Percentiles rank a stretch among this genome's conserved stretches.
These are phyloP conservation scores for Garrulus glandarius DNA, from an alignment of 2,797 vertebrate genomes.

Conservation along the genomic window DNA sequence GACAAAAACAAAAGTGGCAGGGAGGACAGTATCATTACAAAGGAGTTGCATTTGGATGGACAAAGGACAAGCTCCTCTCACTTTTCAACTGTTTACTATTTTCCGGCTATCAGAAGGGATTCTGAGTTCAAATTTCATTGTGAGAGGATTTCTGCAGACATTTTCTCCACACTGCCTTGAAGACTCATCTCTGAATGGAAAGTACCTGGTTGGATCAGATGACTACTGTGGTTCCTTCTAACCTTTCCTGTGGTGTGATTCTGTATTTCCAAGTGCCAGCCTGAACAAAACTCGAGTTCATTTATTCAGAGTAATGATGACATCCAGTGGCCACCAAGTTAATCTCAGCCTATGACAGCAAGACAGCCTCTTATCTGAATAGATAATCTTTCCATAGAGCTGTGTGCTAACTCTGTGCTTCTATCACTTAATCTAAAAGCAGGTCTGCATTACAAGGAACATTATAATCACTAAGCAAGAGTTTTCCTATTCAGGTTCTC, in stretches of 20 bases:
- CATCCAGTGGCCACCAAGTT: slow-evolving; percentile 52
- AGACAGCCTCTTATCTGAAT: neutral
- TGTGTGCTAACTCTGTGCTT: neutral
- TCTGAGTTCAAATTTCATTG: neutral
- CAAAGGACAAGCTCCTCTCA: neutral
- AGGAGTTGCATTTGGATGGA: neutral
- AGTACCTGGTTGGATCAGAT: neutral
- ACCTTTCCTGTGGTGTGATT: rapidly evolving
- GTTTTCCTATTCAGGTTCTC: neutral
- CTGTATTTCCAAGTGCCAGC: neutral
- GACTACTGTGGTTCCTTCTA: neutral
- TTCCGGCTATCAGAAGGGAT: neutral
- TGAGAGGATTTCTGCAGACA: neutral
- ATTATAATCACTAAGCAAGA: neutral
- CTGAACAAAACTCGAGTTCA: neutral
- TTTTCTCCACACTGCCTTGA: neutral
- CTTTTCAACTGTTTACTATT: neutral
- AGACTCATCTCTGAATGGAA: neutral
- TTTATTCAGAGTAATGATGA: slow-evolving; percentile 37
- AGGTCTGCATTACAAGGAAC: neutral
- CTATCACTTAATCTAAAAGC: neutral
- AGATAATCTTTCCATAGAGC: neutral
- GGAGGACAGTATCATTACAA: neutral
- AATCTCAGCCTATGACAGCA: neutral
- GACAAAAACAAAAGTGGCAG: neutral